Percentiles rank a stretch among this genome's conserved stretches.
phyloP scores from a whole-genome alignment of 2,797 vertebrate genomes.

The Bucorvus abyssinicus region DNA sequence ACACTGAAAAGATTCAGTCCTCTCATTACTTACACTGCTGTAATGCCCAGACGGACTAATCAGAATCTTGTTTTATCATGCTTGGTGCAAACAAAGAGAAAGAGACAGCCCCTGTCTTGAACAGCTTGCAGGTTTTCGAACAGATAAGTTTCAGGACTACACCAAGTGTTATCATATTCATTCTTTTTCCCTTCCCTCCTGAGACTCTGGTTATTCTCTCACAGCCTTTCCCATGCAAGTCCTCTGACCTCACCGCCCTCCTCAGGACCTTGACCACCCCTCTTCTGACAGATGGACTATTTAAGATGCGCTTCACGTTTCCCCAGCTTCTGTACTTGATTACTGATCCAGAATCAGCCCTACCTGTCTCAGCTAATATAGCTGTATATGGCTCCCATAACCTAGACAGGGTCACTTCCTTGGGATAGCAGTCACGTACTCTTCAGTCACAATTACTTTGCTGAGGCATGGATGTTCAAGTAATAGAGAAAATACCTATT shows the following conservation, averaged over 20 bases:
- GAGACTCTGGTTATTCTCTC: constrained; percentile 63
- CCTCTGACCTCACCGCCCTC: neutral
- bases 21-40: neutral
- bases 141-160: constrained; percentile 41
- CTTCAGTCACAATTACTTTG: neutral
- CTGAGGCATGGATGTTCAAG: neutral
- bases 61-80: constrained; percentile 18
- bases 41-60: constrained; percentile 1
- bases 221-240: constrained; percentile 3
- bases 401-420: neutral
- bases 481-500: neutral
- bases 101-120: constrained; percentile 31
- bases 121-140: constrained; percentile 30
- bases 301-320: neutral
- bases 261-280: neutral
- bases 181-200: constrained; percentile 26
- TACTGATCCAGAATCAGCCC: neutral
- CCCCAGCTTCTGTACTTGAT: neutral
- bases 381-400: neutral
- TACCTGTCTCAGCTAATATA: neutral
- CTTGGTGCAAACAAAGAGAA: constrained; percentile 47
- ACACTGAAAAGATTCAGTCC: neutral
- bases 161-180: constrained; percentile 31
- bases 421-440: neutral
- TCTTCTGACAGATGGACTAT: neutral